A percentile compares a stretch with the other conserved stretches of the same genome.
Conservation (phyloP, 2,113 vertebrate genomes). For the Cacatua alba region DNA sequence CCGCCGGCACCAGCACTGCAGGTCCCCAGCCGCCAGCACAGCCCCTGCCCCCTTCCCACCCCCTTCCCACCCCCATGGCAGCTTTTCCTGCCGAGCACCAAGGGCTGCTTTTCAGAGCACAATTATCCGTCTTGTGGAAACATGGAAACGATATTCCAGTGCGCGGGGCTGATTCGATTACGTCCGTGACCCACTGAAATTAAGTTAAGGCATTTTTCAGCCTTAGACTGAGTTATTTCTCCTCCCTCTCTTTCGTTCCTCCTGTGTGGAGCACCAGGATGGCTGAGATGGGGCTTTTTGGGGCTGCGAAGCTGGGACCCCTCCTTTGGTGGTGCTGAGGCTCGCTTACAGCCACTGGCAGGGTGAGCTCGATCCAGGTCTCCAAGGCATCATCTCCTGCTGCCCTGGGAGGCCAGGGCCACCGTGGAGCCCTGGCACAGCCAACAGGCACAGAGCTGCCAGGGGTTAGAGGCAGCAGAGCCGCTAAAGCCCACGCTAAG, state of each 20-base stretch:
- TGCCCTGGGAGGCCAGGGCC: neutral
- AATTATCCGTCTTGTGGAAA: slow-evolving; percentile 32
- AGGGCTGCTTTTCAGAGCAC: slow-evolving; percentile 1
- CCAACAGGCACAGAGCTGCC: neutral
- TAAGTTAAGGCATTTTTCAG: slow-evolving; percentile 49
- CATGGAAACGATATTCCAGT: neutral
- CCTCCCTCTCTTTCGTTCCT: neutral
- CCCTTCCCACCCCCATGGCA: neutral
- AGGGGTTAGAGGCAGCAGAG: neutral
- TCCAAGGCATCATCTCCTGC: rapidly evolving
- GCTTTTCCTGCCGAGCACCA: neutral
- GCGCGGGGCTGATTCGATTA: slow-evolving; percentile 30
- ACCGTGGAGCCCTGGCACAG: neutral
- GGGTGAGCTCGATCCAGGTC: rapidly evolving
- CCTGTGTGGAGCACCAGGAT: neutral
- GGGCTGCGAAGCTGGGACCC: rapidly evolving
- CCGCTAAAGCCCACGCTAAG: neutral
- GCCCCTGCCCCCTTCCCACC: neutral
- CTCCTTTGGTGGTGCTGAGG: rapidly evolving
- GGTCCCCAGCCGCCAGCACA: neutral
- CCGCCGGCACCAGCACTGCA: neutral
- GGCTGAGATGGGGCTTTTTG: neutral
- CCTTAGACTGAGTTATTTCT: slow-evolving; percentile 30
- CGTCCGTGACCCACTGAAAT: slow-evolving; percentile 22
- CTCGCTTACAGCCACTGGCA: neutral